phyloP scores from a whole-genome alignment of 2,797 vertebrate species.

The Loriculus beryllinus region DNA sequence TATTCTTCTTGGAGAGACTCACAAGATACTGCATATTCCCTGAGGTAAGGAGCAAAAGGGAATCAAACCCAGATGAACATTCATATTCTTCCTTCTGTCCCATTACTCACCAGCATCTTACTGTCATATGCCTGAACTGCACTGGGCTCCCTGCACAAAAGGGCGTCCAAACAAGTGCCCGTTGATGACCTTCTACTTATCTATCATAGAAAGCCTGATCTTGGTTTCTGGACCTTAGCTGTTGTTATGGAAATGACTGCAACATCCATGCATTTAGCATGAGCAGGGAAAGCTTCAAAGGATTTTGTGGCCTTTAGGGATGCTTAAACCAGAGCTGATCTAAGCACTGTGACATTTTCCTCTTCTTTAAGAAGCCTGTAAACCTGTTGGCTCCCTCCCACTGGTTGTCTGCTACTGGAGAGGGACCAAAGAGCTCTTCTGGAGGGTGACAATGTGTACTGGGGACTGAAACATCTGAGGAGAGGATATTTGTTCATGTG shows the following conservation, averaged over 20 bases:
- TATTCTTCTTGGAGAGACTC: not conserved
- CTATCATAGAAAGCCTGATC: not conserved
- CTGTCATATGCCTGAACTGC: not conserved
- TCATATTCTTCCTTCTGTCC: not conserved
- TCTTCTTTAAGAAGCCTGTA: not conserved
- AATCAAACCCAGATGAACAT: not conserved
- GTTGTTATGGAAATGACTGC: not conserved
- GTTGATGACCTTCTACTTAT: not conserved
- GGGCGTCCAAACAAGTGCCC: not conserved
- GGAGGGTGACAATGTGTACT: not conserved
- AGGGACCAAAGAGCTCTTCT: not conserved
- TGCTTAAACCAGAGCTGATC: not conserved
- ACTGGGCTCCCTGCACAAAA: not conserved
- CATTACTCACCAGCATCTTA: not conserved
- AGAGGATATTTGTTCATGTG: not conserved
- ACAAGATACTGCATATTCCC: not conserved
- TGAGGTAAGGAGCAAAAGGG: not conserved
- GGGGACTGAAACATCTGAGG: not conserved
- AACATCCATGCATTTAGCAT: not conserved
- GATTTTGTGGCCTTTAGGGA: not conserved
- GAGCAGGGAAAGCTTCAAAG: not conserved
- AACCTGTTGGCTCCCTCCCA: not conserved
- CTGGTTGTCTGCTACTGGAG: not conserved
- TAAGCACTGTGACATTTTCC: not conserved
- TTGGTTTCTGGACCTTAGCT: not conserved